Evolutionary conservation across 2,797 vertebrate genomes (phyloP).

Genomic region (Pelobates cultripes): DNA sequence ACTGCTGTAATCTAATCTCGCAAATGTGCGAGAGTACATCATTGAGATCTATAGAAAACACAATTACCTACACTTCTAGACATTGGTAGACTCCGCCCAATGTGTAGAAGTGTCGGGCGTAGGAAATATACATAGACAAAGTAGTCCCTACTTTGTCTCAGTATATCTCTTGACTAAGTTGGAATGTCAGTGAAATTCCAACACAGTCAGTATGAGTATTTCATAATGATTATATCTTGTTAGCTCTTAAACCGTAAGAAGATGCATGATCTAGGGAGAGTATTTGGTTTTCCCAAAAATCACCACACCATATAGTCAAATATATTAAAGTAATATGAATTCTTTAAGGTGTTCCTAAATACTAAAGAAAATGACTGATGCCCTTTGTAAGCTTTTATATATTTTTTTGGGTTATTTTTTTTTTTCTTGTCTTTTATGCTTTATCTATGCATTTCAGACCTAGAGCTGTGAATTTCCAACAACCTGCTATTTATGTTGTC

Average conservation of each 20-base stretch:
- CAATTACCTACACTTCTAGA: too few relatives aligned
- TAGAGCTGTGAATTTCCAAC: slow-evolving; percentile 72
- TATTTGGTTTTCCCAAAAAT: not conserved
- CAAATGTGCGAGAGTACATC: too few relatives aligned
- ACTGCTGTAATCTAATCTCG: too few relatives aligned
- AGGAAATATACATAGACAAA: too few relatives aligned
- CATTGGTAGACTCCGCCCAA: too few relatives aligned
- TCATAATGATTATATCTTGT: not conserved
- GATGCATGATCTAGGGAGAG: too few relatives aligned
- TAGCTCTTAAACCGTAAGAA: not conserved
- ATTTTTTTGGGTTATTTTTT: slow-evolving; percentile 14
- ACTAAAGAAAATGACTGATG: slow-evolving; percentile 8
- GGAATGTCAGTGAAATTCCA: too few relatives aligned
- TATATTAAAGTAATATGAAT: slow-evolving; percentile 25
- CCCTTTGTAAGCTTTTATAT: slow-evolving; percentile 32
- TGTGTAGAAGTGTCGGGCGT: too few relatives aligned
- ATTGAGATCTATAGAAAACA: too few relatives aligned
- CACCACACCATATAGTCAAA: slow-evolving; percentile 17
- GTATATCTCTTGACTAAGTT: too few relatives aligned
- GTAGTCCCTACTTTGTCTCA: too few relatives aligned
- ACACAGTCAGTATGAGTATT: too few relatives aligned
- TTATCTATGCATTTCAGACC: slow-evolving; percentile 78
- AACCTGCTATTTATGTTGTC: slow-evolving; percentile 37
- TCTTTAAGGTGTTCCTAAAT: slow-evolving; percentile 15
- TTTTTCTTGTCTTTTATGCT: slow-evolving; percentile 28